Evolutionary conservation across 2,113 vertebrate species (phyloP).

Genomic region (Corapipo altera): DNA sequence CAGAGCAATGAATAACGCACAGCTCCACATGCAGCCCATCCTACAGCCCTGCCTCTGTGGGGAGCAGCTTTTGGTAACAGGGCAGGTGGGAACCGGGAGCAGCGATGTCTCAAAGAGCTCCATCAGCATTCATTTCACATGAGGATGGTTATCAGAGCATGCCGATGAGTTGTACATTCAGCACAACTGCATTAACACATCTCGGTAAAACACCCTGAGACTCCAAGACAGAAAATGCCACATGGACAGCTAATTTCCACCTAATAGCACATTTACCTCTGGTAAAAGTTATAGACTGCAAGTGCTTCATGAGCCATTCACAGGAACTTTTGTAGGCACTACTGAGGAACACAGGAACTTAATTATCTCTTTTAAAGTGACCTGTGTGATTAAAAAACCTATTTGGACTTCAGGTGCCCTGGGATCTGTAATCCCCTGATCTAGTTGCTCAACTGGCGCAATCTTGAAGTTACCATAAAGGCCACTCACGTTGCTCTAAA

Average conservation of each 20-base stretch:
- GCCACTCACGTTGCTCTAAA: not conserved
- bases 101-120: not conserved
- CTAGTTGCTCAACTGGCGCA: not conserved
- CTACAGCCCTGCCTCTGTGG: not conserved
- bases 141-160: conserved; percentile 6
- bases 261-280: conserved; percentile 2
- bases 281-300: not conserved
- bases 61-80: not conserved
- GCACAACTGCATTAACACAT: not conserved
- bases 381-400: conserved; percentile 16
- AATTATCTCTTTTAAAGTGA: conserved; percentile 39
- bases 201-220: not conserved
- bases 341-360: not conserved
- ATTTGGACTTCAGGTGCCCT: not conserved
- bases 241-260: conserved; percentile 2
- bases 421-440: not conserved
- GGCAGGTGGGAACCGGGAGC: not conserved
- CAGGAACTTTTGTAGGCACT: conserved; percentile 9
- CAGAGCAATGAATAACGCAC: not conserved
- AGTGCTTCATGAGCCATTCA: conserved; percentile 15
- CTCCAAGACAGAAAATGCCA: not conserved
- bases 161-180: not conserved
- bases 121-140: not conserved
- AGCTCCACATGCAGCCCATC: rapidly evolving
- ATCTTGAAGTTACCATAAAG: not conserved